Evolutionary conservation across 53 echinoderm and acorn worm species (phyloP).

Genomic region (Hippasteria phrygiana): DNA sequence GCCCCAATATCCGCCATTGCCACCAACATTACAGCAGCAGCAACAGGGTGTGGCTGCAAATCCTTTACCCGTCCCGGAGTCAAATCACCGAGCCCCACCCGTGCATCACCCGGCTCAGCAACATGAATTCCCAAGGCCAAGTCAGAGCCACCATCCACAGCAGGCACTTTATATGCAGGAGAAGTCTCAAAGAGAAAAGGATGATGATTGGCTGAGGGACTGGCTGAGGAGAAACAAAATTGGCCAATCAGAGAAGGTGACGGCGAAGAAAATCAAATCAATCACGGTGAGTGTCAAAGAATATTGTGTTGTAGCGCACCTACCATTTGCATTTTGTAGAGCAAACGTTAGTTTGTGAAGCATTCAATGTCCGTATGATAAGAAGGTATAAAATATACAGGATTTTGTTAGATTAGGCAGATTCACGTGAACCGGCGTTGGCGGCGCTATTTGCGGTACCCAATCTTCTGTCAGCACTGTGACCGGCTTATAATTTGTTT

Average conservation of each 20-base stretch:
- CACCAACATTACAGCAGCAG: not conserved
- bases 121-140: not conserved
- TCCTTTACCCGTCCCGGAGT: not conserved
- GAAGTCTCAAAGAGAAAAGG: constrained; percentile 35
- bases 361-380: no score
- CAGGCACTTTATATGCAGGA: not conserved
- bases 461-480: no score
- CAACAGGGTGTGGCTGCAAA: not conserved
- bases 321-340: no score
- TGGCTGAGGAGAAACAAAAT: constrained; percentile 35
- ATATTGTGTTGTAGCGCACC: no score
- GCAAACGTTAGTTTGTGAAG: no score
- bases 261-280: not conserved
- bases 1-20: not conserved
- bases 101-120: not conserved
- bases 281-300: not conserved
- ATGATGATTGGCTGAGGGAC: constrained; percentile 47
- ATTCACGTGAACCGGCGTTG: no score
- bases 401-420: no score
- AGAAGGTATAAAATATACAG: no score
- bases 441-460: no score
- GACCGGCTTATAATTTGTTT: no score
- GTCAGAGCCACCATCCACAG: not conserved
- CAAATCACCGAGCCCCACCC: constrained; percentile 3
- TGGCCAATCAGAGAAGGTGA: constrained; percentile 10